These are phyloP conservation scores for Dysidea cf. avara DNA, from an alignment of 37 sponge, comb jelly and placozoan species.

Conservation along the genomic window DNA sequence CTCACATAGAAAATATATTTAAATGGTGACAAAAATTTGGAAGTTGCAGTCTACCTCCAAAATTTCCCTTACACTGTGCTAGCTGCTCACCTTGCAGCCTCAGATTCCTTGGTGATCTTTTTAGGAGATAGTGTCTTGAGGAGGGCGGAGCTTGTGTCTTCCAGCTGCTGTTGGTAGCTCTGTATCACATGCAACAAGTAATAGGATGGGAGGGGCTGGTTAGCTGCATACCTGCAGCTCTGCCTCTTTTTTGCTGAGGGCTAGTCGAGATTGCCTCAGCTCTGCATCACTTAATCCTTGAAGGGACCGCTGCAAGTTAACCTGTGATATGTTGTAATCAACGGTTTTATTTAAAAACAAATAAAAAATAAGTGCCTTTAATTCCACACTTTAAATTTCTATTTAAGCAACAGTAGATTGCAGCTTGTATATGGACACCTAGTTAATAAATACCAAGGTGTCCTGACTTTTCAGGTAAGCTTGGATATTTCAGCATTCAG, in stretches of 20 bases:
- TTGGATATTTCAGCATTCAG: no score
- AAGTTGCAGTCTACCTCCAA: no score
- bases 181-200: background rate
- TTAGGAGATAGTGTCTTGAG: background rate
- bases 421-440: no score
- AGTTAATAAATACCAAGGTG: no score
- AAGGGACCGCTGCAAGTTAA: conserved; percentile 41
- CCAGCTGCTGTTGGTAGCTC: conserved; percentile 42
- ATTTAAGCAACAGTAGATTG: no score
- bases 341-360: no score
- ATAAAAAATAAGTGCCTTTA: no score
- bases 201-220: background rate
- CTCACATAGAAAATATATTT: no score
- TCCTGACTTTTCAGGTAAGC: no score
- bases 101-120: no score
- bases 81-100: background rate
- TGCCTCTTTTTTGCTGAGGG: conserved; percentile 48
- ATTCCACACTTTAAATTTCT: no score
- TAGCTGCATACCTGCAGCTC: conserved; percentile 25
- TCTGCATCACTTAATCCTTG: conserved; percentile 15
- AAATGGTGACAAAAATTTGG: no score
- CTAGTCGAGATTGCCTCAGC: conserved; percentile 17
- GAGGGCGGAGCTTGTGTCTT: background rate
- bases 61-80: background rate
- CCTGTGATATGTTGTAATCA: conserved; percentile 28